A percentile compares a stretch with the other conserved stretches of the same genome.
These are phyloP conservation scores for Pollenia griseotomentosa DNA, from an alignment of 2,888 invertebrate genomes.

Conservation along the genomic window DNA sequence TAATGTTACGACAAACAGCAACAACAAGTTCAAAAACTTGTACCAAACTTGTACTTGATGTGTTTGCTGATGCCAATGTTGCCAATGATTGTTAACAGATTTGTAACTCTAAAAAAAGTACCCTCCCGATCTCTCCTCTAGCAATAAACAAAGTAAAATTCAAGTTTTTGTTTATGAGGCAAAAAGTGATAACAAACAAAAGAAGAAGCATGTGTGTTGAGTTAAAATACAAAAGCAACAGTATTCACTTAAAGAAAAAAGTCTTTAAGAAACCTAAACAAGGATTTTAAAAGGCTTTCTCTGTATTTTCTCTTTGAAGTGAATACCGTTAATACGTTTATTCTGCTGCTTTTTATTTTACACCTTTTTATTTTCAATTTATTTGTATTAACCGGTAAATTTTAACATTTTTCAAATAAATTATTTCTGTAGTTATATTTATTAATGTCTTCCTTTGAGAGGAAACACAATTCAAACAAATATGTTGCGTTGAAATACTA, in stretches of 20 bases:
- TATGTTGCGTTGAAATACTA: conserved; percentile 1
- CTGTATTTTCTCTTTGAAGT: neutral
- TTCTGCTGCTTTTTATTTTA: conserved; percentile 7
- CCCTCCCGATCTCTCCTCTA: neutral
- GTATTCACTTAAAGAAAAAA: neutral
- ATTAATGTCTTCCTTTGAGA: conserved; percentile 52
- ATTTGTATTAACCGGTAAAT: conserved; percentile 39
- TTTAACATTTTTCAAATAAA: conserved; percentile 47
- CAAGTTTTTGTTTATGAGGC: conserved; percentile 13
- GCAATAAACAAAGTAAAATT: neutral
- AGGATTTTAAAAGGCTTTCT: neutral
- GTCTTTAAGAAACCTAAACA: neutral
- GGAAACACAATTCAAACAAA: conserved; percentile 39
- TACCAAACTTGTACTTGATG: conserved; percentile 55
- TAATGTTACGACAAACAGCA: conserved; percentile 40
- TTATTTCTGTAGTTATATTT: conserved; percentile 32
- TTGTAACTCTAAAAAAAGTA: conserved; percentile 1
- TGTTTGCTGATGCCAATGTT: conserved; percentile 45
- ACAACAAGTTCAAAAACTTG: conserved; percentile 54
- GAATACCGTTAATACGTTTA: conserved; percentile 4
- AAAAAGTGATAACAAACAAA: neutral
- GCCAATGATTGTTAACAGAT: conserved; percentile 46
- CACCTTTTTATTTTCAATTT: conserved; percentile 20
- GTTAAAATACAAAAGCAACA: neutral
- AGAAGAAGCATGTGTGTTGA: neutral